phyloP scores from a whole-genome alignment of 2,888 invertebrate genomes.

The Labia minor region DNA sequence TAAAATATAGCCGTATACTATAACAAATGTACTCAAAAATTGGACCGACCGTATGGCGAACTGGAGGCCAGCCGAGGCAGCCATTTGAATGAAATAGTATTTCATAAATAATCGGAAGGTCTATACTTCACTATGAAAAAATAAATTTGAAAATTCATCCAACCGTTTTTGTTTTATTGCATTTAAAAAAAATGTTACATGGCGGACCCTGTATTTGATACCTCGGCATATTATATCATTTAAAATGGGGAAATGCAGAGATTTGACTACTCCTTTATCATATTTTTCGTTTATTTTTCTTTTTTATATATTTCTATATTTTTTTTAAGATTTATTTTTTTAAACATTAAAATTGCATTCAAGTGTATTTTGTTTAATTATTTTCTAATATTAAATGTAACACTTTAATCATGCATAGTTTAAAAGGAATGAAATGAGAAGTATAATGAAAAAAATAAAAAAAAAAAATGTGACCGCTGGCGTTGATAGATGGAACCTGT shows the following conservation, averaged over 20 bases:
- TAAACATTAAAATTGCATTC: too few relatives aligned
- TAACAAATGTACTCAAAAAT: too few relatives aligned
- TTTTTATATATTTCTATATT: neutral
- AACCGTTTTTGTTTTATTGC: too few relatives aligned
- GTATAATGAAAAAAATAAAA: too few relatives aligned
- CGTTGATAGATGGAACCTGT: conserved; percentile 7
- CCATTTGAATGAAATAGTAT: too few relatives aligned
- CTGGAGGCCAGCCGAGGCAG: too few relatives aligned
- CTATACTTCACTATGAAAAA: too few relatives aligned
- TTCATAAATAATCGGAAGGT: too few relatives aligned
- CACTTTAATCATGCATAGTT: neutral
- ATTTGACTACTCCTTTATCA: neutral
- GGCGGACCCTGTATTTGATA: too few relatives aligned
- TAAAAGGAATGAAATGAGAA: neutral
- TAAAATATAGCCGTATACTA: neutral
- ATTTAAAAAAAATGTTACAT: too few relatives aligned
- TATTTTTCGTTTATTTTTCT: neutral
- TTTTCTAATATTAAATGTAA: neutral
- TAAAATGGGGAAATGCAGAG: neutral
- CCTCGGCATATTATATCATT: neutral
- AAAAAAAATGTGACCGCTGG: conserved; percentile 13
- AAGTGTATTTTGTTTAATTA: neutral
- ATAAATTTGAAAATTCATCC: too few relatives aligned
- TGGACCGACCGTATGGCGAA: too few relatives aligned
- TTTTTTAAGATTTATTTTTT: neutral